Evolutionary conservation across 2,113 vertebrate species (phyloP).

Genomic region (Misgurnus mizolepis): DNA sequence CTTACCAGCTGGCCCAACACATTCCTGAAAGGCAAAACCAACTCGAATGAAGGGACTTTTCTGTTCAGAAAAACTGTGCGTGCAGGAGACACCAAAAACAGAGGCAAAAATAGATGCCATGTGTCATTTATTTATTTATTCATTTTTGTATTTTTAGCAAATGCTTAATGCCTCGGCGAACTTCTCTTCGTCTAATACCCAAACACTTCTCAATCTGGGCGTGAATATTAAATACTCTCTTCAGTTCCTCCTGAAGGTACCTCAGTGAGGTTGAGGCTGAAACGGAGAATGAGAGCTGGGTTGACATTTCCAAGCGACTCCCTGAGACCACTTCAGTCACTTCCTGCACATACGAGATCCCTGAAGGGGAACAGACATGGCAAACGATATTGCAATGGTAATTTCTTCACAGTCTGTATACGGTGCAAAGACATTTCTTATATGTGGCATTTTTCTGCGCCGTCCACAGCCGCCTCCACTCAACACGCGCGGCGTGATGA

Average conservation of each 20-base stretch:
- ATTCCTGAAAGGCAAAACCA: constrained; percentile 54
- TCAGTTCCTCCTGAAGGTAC: constrained; percentile 25
- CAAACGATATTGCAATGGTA: constrained; percentile 18
- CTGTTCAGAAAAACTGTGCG: constrained; percentile 13
- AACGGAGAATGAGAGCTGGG: constrained; percentile 25
- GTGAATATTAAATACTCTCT: constrained; percentile 41
- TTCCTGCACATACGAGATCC: constrained; percentile 16
- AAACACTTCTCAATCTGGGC: constrained; percentile 43
- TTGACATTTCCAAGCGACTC: constrained; percentile 19
- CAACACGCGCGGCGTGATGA: background rate
- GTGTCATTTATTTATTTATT: constrained; percentile 48
- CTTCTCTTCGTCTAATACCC: constrained; percentile 47
- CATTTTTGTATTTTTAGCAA: constrained; percentile 51
- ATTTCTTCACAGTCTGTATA: constrained; percentile 13
- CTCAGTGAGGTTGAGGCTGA: constrained; percentile 15
- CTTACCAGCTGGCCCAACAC: constrained; percentile 49
- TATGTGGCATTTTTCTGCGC: background rate
- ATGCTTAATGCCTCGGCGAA: constrained; percentile 58
- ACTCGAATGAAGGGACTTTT: constrained; percentile 34
- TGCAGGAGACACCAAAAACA: constrained; percentile 44
- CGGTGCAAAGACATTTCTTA: constrained; percentile 19
- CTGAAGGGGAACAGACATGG: constrained; percentile 15
- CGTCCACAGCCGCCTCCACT: background rate
- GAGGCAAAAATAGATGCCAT: constrained; percentile 56
- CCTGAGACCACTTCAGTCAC: constrained; percentile 26